phyloP scores from a whole-genome alignment of 2,113 vertebrate species.

The Gadus macrocephalus region DNA sequence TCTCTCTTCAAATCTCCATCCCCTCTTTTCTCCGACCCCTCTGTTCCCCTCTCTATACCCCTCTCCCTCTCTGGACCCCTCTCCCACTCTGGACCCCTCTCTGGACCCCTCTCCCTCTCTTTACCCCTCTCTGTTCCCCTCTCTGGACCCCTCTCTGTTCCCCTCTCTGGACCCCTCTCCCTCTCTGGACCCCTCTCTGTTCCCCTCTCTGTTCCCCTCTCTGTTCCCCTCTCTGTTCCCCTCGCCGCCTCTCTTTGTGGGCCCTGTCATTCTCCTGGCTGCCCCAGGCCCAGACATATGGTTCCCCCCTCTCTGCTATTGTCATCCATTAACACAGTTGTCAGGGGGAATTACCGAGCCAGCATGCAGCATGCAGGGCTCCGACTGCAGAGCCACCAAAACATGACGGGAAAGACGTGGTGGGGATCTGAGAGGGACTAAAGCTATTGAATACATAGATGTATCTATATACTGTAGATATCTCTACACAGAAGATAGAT shows the following conservation, averaged over 20 bases:
- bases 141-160: neutral
- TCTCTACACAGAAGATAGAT: neutral
- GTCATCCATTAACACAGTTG: slow-evolving; percentile 78
- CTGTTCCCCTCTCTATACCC: neutral
- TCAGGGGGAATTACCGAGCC: slow-evolving; percentile 69
- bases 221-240: neutral
- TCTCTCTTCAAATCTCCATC: neutral
- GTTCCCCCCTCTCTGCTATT: slow-evolving; percentile 66
- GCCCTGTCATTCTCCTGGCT: slow-evolving; percentile 56
- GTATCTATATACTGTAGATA: neutral
- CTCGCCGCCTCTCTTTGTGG: slow-evolving; percentile 47
- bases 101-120: neutral
- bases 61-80: neutral
- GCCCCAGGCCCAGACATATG: slow-evolving; percentile 71
- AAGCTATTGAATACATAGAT: neutral
- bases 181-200: slow-evolving; percentile 1
- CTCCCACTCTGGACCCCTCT: slow-evolving; percentile 3
- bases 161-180: neutral
- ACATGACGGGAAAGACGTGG: slow-evolving; percentile 29
- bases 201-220: neutral
- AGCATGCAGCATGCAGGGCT: slow-evolving; percentile 50
- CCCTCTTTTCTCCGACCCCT: neutral
- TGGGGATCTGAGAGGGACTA: slow-evolving; percentile 23
- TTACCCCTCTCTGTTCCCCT: neutral
- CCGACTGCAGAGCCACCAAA: slow-evolving; percentile 44